A percentile compares a stretch with the other conserved stretches of the same genome.
Evolutionary conservation across 2,888 invertebrate genomes (phyloP).

Genomic region (Seira musarum): DNA sequence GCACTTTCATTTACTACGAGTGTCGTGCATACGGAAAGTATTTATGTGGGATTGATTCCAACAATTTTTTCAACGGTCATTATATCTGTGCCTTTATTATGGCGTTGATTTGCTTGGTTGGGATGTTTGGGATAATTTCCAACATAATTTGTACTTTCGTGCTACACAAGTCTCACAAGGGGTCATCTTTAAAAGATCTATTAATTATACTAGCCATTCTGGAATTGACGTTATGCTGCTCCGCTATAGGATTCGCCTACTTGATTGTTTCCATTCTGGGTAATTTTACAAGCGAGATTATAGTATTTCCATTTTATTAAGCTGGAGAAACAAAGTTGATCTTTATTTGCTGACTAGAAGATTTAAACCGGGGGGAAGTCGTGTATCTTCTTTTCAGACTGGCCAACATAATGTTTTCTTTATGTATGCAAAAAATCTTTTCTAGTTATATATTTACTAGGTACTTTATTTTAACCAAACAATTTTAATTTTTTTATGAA

Average conservation of each 20-base stretch:
- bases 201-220: constrained; percentile 28
- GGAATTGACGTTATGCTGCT: constrained; percentile 23
- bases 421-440: constrained; percentile 12
- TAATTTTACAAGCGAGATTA: too few species aligned
- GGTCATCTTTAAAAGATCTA: constrained; percentile 6
- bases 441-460: too few species aligned
- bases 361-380: constrained; percentile 13
- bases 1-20: constrained; percentile 20
- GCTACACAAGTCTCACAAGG: constrained; percentile 1
- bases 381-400: constrained; percentile 25
- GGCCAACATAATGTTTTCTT: constrained; percentile 14
- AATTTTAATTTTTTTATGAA: too few species aligned
- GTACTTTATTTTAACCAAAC: too few species aligned
- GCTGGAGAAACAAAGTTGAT: constrained; percentile 1
- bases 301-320: neutral
- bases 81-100: constrained; percentile 13
- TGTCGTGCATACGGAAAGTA: constrained; percentile 31
- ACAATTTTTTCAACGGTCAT: constrained; percentile 16
- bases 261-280: constrained; percentile 31
- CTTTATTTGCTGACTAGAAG: constrained; percentile 27
- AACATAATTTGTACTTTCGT: constrained; percentile 14
- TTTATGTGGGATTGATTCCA: neutral
- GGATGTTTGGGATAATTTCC: constrained; percentile 4
- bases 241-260: constrained; percentile 12
- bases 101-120: neutral